These are phyloP conservation scores for Eupithecia insigniata DNA, from an alignment of 2,888 invertebrate genomes.

Conservation along the genomic window DNA sequence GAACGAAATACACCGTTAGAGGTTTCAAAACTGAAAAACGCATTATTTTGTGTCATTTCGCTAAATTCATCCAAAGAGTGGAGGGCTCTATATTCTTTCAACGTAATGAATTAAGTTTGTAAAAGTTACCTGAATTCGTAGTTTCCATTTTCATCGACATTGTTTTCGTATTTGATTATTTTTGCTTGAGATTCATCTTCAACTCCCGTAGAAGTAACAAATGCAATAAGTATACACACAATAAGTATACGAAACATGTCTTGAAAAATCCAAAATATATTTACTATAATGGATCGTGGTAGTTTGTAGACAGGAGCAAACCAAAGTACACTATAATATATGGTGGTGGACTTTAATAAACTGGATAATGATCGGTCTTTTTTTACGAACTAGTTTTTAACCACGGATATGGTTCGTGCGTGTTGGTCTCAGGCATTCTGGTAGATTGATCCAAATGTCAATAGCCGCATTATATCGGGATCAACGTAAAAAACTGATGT, in stretches of 20 bases:
- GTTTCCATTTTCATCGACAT: slow-evolving; percentile 45
- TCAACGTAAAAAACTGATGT: background rate
- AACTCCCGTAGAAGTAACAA: slow-evolving; percentile 18
- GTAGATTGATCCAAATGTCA: slow-evolving; percentile 17
- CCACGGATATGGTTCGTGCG: slow-evolving; percentile 8
- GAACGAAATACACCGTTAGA: slow-evolving; percentile 36
- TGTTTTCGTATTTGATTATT: slow-evolving; percentile 35
- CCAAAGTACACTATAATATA: background rate
- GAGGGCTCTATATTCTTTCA: background rate
- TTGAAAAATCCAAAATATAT: background rate
- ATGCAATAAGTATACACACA: slow-evolving; percentile 13
- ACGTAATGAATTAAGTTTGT: too few species aligned
- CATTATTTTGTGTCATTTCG: background rate
- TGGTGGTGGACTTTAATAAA: slow-evolving; percentile 15
- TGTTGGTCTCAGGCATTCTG: slow-evolving; percentile 5
- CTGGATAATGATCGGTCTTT: slow-evolving; percentile 14
- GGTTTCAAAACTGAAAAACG: slow-evolving; percentile 37
- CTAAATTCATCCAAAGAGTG: background rate
- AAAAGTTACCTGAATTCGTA: slow-evolving; percentile 50
- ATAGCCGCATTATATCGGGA: slow-evolving; percentile 5
- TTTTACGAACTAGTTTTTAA: slow-evolving; percentile 26
- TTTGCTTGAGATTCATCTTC: slow-evolving; percentile 25
- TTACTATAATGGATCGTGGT: background rate
- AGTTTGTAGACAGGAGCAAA: background rate
- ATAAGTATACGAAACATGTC: slow-evolving; percentile 15